A percentile compares a stretch with the other conserved stretches of the same genome.
Conservation (phyloP, 2,797 vertebrate genomes). For the Tragelaphus eurycerus region DNA sequence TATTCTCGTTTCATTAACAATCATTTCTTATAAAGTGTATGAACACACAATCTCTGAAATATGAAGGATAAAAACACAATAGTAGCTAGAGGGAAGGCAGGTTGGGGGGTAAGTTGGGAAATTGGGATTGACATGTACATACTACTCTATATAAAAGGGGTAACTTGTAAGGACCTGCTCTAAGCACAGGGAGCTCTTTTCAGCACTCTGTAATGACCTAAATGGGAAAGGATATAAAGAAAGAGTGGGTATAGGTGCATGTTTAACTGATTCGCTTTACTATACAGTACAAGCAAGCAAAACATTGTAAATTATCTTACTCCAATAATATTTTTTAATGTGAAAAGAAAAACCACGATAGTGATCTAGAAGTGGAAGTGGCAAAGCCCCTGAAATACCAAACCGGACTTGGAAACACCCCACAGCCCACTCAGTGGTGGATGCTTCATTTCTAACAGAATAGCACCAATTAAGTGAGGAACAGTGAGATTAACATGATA, state of each 20-base stretch:
- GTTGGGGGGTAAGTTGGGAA: not conserved
- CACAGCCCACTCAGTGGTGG: too few species aligned
- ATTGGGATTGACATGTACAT: not conserved
- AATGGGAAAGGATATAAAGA: not conserved
- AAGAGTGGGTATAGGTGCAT: not conserved
- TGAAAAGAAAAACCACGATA: not conserved
- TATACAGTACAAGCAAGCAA: not conserved
- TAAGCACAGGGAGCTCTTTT: not conserved
- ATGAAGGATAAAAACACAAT: not conserved
- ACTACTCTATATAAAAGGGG: not conserved
- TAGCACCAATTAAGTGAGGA: not conserved
- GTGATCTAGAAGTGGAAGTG: not conserved
- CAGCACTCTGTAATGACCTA: not conserved
- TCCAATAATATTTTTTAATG: not conserved
- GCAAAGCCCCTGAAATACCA: accelerated
- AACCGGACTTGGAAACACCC: not conserved
- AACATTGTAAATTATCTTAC: not conserved
- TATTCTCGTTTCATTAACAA: not conserved
- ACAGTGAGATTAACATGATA: not conserved
- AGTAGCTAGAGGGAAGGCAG: not conserved
- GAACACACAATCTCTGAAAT: not conserved
- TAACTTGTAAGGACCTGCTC: not conserved
- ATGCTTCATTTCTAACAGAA: not conserved
- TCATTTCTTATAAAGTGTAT: not conserved
- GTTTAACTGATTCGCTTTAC: not conserved